Conservation (phyloP, 1,140 invertebrate species). For the Drosophila ohnishii region DNA sequence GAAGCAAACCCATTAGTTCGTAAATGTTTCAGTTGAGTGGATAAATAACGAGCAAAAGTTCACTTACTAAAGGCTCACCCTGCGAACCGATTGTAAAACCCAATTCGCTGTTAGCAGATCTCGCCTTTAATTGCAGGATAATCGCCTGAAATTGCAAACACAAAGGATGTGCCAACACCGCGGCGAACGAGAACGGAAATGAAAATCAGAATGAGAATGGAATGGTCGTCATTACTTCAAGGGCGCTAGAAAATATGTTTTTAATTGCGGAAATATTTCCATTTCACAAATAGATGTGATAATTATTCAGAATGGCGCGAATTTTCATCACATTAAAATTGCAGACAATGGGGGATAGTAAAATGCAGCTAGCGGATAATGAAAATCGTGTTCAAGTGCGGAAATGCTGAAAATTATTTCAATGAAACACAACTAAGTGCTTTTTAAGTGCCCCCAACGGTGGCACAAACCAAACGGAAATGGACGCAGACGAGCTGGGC, state of each 20-base stretch:
- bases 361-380: slow-evolving; percentile 66
- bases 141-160: slow-evolving; percentile 43
- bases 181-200: slow-evolving; percentile 5
- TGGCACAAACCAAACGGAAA: slow-evolving; percentile 32
- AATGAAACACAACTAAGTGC: slow-evolving; percentile 71
- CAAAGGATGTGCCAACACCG: slow-evolving; percentile 34
- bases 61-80: neutral
- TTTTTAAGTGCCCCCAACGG: slow-evolving; percentile 60
- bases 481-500: slow-evolving; percentile 17
- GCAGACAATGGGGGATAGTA: slow-evolving; percentile 70
- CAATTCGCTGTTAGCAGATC: slow-evolving; percentile 2
- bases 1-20: too few relatives aligned
- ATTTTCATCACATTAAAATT: slow-evolving; percentile 79
- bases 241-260: slow-evolving; percentile 71
- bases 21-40: neutral
- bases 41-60: neutral
- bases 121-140: slow-evolving; percentile 56
- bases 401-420: slow-evolving; percentile 79
- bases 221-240: slow-evolving; percentile 58
- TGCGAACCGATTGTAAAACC: neutral
- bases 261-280: slow-evolving; percentile 77
- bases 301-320: slow-evolving; percentile 71
- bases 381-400: slow-evolving; percentile 64
- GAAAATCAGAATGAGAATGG: slow-evolving; percentile 10
- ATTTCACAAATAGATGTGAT: slow-evolving; percentile 71